Percentiles rank a stretch among this genome's conserved stretches.
phyloP scores from a whole-genome alignment of 1,140 invertebrate species.

The Megalopta genalis region DNA sequence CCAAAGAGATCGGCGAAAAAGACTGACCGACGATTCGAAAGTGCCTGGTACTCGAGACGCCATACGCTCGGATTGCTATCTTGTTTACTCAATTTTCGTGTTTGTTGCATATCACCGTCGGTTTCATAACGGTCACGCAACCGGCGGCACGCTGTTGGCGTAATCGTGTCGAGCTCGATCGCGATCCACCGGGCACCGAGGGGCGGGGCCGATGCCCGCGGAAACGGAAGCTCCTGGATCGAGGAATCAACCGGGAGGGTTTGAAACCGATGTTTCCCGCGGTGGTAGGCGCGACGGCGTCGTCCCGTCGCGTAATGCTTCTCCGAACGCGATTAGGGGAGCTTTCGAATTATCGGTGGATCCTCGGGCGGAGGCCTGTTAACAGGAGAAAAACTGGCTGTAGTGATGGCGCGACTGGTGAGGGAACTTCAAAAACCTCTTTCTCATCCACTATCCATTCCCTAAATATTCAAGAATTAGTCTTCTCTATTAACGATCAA shows the following conservation, averaged over 20 bases:
- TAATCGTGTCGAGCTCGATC: neutral
- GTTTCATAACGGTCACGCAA: neutral
- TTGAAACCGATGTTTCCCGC: neutral
- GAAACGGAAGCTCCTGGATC: neutral
- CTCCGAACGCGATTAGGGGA: too few relatives aligned
- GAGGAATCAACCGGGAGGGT: neutral
- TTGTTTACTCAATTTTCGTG: neutral
- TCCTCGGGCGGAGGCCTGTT: too few relatives aligned
- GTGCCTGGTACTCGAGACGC: constrained; percentile 20
- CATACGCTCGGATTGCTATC: neutral
- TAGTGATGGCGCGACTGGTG: too few relatives aligned
- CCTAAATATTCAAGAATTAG: too few relatives aligned
- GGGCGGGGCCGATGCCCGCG: neutral
- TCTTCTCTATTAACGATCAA: too few relatives aligned
- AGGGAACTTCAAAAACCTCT: too few relatives aligned
- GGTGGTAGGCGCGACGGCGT: neutral
- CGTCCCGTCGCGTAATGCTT: neutral
- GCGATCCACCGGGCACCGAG: neutral
- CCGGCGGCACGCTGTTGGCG: neutral
- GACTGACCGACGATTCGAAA: constrained; percentile 19
- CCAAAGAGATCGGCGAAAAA: neutral
- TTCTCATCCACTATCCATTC: too few relatives aligned
- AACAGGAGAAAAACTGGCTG: too few relatives aligned
- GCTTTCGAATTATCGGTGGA: too few relatives aligned
- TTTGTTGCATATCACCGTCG: neutral